Percentiles rank a stretch among this genome's conserved stretches.
Evolutionary conservation across 2,113 vertebrate genomes (phyloP).

Genomic region (Malaclemys terrapin): DNA sequence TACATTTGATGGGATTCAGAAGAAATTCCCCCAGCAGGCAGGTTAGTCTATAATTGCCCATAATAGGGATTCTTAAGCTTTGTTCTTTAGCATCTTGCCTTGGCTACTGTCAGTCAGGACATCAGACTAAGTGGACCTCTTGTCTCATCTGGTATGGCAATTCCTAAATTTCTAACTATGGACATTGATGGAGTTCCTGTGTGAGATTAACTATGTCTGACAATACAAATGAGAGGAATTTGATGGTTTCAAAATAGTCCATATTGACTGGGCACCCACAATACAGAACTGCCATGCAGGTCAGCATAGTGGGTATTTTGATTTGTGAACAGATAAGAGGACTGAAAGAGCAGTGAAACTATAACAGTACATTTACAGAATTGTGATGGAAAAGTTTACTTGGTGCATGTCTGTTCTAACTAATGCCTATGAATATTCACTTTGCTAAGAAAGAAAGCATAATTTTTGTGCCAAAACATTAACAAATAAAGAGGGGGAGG

Average conservation of each 20-base stretch:
- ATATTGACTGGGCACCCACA: neutral
- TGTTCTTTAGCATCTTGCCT: neutral
- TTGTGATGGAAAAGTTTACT: fast-evolving
- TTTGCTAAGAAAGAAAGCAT: neutral
- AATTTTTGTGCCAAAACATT: neutral
- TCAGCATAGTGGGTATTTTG: constrained; percentile 12
- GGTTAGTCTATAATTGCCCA: neutral
- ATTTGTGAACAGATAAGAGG: neutral
- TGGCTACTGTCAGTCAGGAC: neutral
- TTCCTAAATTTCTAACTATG: neutral
- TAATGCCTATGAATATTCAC: neutral
- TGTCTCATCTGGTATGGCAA: neutral
- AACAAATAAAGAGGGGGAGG: neutral
- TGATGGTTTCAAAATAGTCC: constrained; percentile 18
- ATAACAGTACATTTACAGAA: neutral
- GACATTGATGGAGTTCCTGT: neutral
- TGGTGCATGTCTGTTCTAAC: fast-evolving
- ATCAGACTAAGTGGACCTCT: neutral
- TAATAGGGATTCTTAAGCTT: neutral
- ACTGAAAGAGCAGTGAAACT: neutral
- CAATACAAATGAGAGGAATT: neutral
- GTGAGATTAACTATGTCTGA: neutral
- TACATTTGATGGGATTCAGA: neutral
- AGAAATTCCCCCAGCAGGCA: neutral
- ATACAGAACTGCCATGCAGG: neutral